Percentiles rank a stretch among this genome's conserved stretches.
Conservation (phyloP, 2,113 vertebrate genomes). For the Hydropotes inermis region DNA sequence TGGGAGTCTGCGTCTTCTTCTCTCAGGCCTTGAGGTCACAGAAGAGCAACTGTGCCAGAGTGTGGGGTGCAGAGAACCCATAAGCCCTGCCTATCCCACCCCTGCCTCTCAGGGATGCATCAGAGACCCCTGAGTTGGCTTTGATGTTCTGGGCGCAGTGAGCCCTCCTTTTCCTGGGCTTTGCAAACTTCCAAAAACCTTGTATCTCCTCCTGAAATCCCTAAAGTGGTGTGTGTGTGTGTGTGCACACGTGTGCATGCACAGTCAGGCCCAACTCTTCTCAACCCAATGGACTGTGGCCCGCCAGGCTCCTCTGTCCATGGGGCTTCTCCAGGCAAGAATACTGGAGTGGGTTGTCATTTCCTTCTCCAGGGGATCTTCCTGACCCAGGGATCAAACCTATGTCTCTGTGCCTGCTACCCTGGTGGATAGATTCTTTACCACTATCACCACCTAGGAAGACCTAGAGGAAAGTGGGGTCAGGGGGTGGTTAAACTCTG, state of each 20-base stretch:
- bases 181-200: background rate
- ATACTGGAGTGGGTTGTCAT: background rate
- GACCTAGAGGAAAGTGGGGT: background rate
- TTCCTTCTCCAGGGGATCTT: background rate
- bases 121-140: background rate
- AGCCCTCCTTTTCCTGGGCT: background rate
- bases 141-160: background rate
- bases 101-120: background rate
- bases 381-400: background rate
- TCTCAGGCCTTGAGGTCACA: background rate
- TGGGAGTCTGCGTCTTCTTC: background rate
- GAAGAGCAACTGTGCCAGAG: background rate
- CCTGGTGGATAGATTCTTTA: fast-evolving
- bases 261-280: background rate
- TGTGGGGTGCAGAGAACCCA: background rate
- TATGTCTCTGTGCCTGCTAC: background rate
- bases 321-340: background rate
- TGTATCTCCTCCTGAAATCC: background rate
- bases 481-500: background rate
- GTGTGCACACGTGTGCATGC: background rate
- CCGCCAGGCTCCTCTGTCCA: background rate
- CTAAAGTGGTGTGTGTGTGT: background rate
- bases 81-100: background rate
- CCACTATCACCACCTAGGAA: background rate
- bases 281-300: background rate